A percentile compares a stretch with the other conserved stretches of the same genome.
These are phyloP conservation scores for Leptura quadrifasciata DNA, from an alignment of 2,888 invertebrate species.

Conservation along the genomic window DNA sequence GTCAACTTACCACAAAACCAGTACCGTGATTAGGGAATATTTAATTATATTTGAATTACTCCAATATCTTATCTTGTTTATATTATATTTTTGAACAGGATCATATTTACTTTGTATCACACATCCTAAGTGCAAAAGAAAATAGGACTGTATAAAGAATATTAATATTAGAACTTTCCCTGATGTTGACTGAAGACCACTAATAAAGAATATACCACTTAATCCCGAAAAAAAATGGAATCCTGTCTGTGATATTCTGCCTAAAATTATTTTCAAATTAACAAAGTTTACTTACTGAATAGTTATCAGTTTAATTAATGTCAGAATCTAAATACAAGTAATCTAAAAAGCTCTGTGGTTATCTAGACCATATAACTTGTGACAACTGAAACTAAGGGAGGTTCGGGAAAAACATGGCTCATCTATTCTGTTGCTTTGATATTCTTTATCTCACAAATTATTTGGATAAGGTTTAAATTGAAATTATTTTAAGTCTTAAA, in stretches of 20 bases:
- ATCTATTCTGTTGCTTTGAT: too few species aligned
- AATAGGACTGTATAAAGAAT: constrained; percentile 55
- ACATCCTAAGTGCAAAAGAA: constrained; percentile 48
- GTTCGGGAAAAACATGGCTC: too few species aligned
- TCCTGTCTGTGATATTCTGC: constrained; percentile 51
- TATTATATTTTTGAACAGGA: constrained; percentile 40
- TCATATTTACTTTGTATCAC: constrained; percentile 44
- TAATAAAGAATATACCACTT: constrained; percentile 59
- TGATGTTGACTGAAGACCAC: constrained; percentile 52
- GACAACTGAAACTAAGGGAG: too few species aligned
- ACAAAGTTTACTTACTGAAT: background rate
- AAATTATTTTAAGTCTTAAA: too few species aligned
- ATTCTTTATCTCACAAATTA: too few species aligned
- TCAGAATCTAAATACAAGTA: too few species aligned
- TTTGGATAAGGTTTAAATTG: too few species aligned
- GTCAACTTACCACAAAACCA: constrained; percentile 60
- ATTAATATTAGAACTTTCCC: constrained; percentile 57
- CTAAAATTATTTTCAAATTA: constrained; percentile 41
- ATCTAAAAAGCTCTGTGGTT: too few species aligned
- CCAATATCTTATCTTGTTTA: constrained; percentile 42
- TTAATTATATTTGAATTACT: constrained; percentile 52
- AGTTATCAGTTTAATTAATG: background rate
- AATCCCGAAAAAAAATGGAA: constrained; percentile 60
- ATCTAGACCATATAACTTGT: too few species aligned
- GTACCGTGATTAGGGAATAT: constrained; percentile 53